Evolutionary conservation across 2,888 invertebrate species (phyloP), one percentile per base, ranked within the genome.

Genomic region (Diachrysia chrysitis): DNA sequence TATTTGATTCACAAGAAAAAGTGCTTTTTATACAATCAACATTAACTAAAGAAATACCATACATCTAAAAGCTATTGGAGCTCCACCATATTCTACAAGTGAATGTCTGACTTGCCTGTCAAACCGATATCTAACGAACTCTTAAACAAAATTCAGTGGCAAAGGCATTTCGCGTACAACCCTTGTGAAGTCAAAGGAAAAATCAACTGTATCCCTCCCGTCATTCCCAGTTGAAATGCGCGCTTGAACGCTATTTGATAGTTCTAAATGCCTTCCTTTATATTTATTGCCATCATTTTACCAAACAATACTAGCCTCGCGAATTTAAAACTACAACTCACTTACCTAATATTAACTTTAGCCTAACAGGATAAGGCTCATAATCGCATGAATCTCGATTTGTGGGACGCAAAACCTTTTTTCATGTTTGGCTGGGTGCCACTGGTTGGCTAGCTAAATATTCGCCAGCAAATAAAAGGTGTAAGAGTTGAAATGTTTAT

Each of bases 211-310:
- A 66, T 62, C 25, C 54, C 58, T 51, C 42, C 46, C 64, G 19
- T 69, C 71, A 76, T 68, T 61, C 32, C 63, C 55, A 69, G 62
- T 71, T 73, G 53, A 72, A 78, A 72, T 73, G 63, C 62, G 29
- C 64, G 63, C 67, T 71, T 68, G 64, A 82, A 71, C 58, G 23
- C 65, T 60, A 61, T 78, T 82, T 81, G 90, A 90, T 90, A 90
- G 88, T 89, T 88, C 85, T 83, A 89, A 92, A 90, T 86, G 58
- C 89, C 87, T 88, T 86, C 85, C 87, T 88, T 87, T 90, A 90
- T 89, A 92, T 92, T 93, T 92, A 93, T 92, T 92, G 87, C 90
- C 89, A 87, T 92, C 90, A 92, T 91, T 92, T 92, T 89, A 87
- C 88, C 90, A 91, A 91, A 93, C 91, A 92, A 92, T 90, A 85